Conservation (phyloP, 2,888 invertebrate species). For the Aleiodes alternator region DNA sequence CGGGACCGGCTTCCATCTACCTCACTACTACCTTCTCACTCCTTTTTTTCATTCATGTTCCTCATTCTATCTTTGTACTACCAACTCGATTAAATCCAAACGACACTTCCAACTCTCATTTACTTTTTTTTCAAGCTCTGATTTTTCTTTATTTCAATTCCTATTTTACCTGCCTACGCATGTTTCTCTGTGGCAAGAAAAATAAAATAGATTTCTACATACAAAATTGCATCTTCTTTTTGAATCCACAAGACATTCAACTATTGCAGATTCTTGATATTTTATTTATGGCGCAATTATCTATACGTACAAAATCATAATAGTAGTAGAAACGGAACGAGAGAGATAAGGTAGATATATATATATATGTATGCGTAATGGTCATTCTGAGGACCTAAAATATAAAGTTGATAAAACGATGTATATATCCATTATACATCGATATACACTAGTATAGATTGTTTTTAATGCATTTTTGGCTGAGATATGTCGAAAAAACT, state of each 20-base stretch:
- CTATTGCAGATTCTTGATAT: constrained; percentile 61
- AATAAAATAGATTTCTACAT: neutral
- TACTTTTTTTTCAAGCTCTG: constrained; percentile 1
- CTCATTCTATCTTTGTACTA: constrained; percentile 46
- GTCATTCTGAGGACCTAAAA: too few species aligned
- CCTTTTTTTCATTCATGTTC: constrained; percentile 49
- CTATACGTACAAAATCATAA: constrained; percentile 56
- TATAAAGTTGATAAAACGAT: too few species aligned
- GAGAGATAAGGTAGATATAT: constrained; percentile 10
- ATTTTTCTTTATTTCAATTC: constrained; percentile 15
- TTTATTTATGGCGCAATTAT: constrained; percentile 63
- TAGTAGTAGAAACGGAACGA: constrained; percentile 45
- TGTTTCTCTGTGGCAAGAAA: constrained; percentile 31
- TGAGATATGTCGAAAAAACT: too few species aligned
- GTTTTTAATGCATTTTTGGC: too few species aligned
- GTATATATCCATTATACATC: too few species aligned
- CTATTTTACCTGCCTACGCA: constrained; percentile 39
- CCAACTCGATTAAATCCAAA: constrained; percentile 25
- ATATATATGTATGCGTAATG: neutral
- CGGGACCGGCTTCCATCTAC: constrained; percentile 54
- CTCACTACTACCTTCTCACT: constrained; percentile 39
- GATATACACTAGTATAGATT: too few species aligned
- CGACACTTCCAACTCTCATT: constrained; percentile 22
- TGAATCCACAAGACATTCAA: constrained; percentile 43
- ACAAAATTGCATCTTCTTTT: constrained; percentile 35